A percentile compares a stretch with the other conserved stretches of the same genome.
Conservation (phyloP, 2,797 vertebrate genomes). For the Mionectes olivaceus region DNA sequence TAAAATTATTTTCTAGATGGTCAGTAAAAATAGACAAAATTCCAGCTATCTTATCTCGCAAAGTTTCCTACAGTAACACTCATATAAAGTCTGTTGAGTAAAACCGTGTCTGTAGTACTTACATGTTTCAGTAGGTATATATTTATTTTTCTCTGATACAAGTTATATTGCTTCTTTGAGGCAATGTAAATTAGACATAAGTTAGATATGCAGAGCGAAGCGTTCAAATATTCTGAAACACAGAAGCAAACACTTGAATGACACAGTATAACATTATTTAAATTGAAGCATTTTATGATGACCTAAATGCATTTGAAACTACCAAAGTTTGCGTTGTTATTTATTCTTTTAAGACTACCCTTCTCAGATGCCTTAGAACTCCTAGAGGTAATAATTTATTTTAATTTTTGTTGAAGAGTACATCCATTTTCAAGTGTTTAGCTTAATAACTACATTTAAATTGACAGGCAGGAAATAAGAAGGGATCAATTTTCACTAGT, state of each 20-base stretch:
- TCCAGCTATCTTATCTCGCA: not conserved
- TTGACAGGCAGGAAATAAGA: not conserved
- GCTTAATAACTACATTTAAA: constrained; percentile 14
- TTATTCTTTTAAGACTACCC: not conserved
- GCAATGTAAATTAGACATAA: not conserved
- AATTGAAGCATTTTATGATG: not conserved
- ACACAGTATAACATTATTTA: not conserved
- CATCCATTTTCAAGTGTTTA: not conserved
- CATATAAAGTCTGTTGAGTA: not conserved
- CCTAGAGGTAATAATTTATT: not conserved
- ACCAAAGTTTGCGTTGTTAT: not conserved
- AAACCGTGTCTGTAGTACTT: not conserved
- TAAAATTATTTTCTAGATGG: not conserved
- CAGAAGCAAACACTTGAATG: not conserved
- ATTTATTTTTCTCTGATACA: not conserved
- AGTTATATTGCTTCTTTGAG: not conserved
- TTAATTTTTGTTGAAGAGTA: not conserved
- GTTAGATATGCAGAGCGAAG: not conserved
- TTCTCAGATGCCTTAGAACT: not conserved
- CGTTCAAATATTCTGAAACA: not conserved
- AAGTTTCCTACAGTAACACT: not conserved
- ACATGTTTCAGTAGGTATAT: not conserved
- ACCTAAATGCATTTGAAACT: not conserved
- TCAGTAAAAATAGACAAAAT: not conserved
- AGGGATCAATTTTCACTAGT: constrained; percentile 28